Evolutionary conservation across 2,888 invertebrate genomes (phyloP).

Genomic region (Gnatocerus cornutus): DNA sequence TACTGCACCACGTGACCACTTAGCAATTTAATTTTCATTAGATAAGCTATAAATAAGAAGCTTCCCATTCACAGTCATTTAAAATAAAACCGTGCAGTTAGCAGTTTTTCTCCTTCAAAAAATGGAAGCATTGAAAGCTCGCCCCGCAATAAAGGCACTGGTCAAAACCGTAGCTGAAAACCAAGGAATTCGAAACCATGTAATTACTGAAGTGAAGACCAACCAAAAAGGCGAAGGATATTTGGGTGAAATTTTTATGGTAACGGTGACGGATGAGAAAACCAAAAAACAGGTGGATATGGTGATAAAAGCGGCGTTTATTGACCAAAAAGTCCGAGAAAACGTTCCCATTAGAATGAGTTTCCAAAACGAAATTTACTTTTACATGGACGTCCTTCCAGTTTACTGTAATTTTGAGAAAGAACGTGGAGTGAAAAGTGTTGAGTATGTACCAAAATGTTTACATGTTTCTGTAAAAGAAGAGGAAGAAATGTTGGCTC

Average conservation of each 20-base stretch:
- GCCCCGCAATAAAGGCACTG: constrained; percentile 3
- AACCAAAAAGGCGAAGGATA: constrained; percentile 46
- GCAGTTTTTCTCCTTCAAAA: not conserved
- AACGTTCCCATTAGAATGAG: constrained; percentile 16
- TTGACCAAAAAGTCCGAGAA: constrained; percentile 30
- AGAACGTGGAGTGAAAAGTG: not conserved
- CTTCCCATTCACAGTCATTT: too few relatives aligned
- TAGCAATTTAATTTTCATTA: too few relatives aligned
- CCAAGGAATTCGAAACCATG: constrained; percentile 6
- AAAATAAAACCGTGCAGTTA: too few relatives aligned
- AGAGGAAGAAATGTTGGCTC: constrained; percentile 22
- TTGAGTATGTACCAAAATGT: constrained; percentile 32
- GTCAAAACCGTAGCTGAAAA: constrained; percentile 12
- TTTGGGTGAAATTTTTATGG: constrained; percentile 43
- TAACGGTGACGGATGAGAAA: constrained; percentile 22
- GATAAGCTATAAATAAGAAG: too few relatives aligned
- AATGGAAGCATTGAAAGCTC: constrained; percentile 37
- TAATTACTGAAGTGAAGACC: constrained; percentile 29
- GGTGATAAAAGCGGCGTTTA: constrained; percentile 34
- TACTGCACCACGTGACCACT: too few relatives aligned
- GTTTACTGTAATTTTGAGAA: constrained; percentile 1
- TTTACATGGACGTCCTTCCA: not conserved
- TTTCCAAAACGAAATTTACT: constrained; percentile 32
- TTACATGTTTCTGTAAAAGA: constrained; percentile 19
- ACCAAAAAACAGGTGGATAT: constrained; percentile 12